Evolutionary conservation across 2,113 vertebrate species (phyloP).

Genomic region (Melierax canorus): DNA sequence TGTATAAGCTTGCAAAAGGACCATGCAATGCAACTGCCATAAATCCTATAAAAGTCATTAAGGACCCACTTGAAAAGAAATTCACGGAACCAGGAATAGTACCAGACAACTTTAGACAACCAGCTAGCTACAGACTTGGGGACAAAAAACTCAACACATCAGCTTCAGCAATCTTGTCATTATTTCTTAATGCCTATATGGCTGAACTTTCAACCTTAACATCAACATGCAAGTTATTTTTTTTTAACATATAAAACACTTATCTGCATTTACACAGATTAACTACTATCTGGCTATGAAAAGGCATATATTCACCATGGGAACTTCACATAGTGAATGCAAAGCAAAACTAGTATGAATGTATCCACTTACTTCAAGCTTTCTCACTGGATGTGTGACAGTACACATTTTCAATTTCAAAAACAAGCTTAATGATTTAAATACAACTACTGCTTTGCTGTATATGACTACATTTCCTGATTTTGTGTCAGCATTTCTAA

Average conservation of each 20-base stretch:
- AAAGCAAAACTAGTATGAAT: not conserved
- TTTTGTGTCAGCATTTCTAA: not conserved
- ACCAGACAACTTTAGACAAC: not conserved
- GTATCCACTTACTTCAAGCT: not conserved
- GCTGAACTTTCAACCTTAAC: not conserved
- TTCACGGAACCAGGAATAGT: not conserved
- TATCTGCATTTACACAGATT: not conserved
- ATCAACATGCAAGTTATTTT: not conserved
- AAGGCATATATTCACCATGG: not conserved
- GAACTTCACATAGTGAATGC: not conserved
- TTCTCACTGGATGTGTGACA: not conserved
- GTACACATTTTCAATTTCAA: not conserved
- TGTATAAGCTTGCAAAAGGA: not conserved
- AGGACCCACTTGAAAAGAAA: not conserved
- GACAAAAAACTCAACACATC: not conserved
- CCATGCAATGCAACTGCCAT: not conserved
- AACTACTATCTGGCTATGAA: not conserved
- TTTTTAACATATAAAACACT: not conserved
- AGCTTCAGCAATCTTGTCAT: not conserved
- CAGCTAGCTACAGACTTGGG: not conserved
- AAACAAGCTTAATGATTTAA: not conserved
- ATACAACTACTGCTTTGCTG: not conserved
- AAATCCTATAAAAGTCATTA: not conserved
- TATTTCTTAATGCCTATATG: not conserved
- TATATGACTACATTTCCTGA: not conserved